Evolutionary conservation across 2,888 invertebrate genomes (phyloP), one percentile per base, ranked within the genome.

Genomic region (Heteromyza rotundicornis): DNA sequence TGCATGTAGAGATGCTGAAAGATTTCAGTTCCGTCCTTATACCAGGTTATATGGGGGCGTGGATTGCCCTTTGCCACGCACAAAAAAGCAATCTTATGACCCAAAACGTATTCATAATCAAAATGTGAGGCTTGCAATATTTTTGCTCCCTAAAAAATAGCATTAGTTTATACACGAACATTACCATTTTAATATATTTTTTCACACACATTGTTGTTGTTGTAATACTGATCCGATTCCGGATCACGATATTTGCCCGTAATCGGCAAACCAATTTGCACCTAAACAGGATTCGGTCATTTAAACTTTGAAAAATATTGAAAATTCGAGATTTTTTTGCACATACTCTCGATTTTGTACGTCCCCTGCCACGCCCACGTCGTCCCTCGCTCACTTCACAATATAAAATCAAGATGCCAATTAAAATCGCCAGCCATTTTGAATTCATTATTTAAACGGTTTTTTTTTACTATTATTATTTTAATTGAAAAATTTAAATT

Each of bases 21-120:
- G 78, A 96, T 91, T 84, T 97, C 96, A 16, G 92, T 90, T 27
- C 95, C 96, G 80, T 96, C 96, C 81, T 96, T 97, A 82, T 93
- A 95, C 96, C 96, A 97, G 19, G 95, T 96, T 67, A 96, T 94
- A 69, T 94, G 92, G 0, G 96, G 96, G 50, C 95, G 85, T 0
- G 96, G 96, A 68, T 90, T 89, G 1, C 96, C 96, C 77, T 91
- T 90, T 0, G 96, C 96, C 51, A 93, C 91, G 81, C 96, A 97
- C 62, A 96, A 85, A 80, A 96, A 95, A 10, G 94, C 92, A 66
- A 96, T 95, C 85, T 96, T 96, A 81, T 96, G 95, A 0, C 96
- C 96, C 76, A 97, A 84, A 59, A 94, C 92, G 85, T 95, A 96
- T 87, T 95, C 95, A 84, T 91, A 90, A 83, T 96, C 95, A 82